Evolutionary conservation across 2,113 vertebrate species (phyloP).

Genomic region (Synchiropus splendidus): DNA sequence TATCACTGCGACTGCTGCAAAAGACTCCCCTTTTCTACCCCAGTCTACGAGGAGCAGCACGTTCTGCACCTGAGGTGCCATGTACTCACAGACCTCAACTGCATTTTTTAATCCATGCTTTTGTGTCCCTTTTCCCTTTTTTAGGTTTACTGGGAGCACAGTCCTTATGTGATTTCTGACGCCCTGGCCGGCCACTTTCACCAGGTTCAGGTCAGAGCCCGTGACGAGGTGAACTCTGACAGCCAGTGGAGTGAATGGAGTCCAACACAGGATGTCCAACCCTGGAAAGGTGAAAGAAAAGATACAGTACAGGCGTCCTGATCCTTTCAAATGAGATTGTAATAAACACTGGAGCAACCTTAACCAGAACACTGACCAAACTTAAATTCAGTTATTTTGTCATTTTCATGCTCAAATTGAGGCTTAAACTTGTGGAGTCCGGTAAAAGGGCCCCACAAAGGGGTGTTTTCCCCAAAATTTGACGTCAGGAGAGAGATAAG

Average conservation of each 20-base stretch:
- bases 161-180: slow-evolving; percentile 40
- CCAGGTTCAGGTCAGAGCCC: slow-evolving; percentile 59
- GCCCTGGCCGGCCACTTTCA: slow-evolving; percentile 55
- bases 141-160: slow-evolving; percentile 40
- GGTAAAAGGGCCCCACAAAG: too few relatives aligned
- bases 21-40: too few relatives aligned
- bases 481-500: too few relatives aligned
- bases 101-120: background rate
- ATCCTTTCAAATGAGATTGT: too few relatives aligned
- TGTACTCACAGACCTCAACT: background rate
- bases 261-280: slow-evolving; percentile 18
- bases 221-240: slow-evolving; percentile 48
- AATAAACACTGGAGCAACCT: too few relatives aligned
- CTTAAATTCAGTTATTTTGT: too few relatives aligned
- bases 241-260: slow-evolving; percentile 73
- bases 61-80: background rate
- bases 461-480: too few relatives aligned
- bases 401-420: too few relatives aligned
- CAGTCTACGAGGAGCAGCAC: background rate
- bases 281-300: slow-evolving; percentile 59
- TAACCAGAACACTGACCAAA: too few relatives aligned
- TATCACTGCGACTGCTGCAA: too few relatives aligned
- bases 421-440: too few relatives aligned
- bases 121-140: background rate
- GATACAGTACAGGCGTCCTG: too few relatives aligned